phyloP scores from a whole-genome alignment of 2,888 invertebrate species.

The Abscondita cerata region DNA sequence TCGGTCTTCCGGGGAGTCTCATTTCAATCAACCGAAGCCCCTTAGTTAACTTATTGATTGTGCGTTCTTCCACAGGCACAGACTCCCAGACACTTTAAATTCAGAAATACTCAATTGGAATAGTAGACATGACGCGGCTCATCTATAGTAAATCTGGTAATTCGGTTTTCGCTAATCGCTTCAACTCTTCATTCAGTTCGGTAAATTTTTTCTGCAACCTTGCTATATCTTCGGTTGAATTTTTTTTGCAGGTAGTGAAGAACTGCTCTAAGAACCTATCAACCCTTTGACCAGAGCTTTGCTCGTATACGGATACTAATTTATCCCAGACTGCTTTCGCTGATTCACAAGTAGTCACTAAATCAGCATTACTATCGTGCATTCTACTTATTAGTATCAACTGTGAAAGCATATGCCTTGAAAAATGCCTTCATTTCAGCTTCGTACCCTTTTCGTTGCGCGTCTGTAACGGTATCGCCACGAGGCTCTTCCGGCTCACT shows the following conservation, averaged over 20 bases:
- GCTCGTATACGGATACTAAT: neutral
- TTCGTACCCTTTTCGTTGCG: too few species aligned
- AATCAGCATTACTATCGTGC: too few species aligned
- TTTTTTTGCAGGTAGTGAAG: neutral
- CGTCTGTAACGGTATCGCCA: too few species aligned
- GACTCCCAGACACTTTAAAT: conserved; percentile 28
- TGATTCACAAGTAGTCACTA: neutral
- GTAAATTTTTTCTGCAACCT: neutral
- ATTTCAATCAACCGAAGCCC: conserved; percentile 9
- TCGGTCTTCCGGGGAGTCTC: neutral
- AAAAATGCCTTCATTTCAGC: too few species aligned
- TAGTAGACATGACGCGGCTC: conserved; percentile 16
- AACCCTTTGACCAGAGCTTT: neutral
- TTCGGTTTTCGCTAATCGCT: neutral
- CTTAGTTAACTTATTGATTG: conserved; percentile 13
- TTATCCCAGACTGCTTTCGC: neutral
- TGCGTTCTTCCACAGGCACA: conserved; percentile 16
- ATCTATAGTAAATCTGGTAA: neutral
- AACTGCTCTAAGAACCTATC: neutral
- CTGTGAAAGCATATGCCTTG: too few species aligned
- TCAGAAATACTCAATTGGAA: conserved; percentile 23
- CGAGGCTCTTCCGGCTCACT: too few species aligned
- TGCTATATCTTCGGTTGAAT: neutral
- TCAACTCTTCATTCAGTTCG: conserved; percentile 1
- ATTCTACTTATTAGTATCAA: too few species aligned